Conservation (phyloP, 2,113 vertebrate species). For the Turnix velox region DNA sequence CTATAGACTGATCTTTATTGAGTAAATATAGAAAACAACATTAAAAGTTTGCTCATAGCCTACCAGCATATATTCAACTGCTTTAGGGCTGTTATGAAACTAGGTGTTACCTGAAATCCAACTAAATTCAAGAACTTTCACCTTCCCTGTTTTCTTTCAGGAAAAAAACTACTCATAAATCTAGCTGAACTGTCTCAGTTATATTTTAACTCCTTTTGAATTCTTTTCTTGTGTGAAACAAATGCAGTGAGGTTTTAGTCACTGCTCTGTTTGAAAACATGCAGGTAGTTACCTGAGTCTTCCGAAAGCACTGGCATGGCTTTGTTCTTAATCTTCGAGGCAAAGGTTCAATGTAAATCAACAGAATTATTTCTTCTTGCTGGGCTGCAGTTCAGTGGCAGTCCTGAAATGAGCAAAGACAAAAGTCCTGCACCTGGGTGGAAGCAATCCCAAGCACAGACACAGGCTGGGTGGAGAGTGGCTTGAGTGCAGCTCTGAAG, state of each 20-base stretch:
- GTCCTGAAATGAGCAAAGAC: conserved; percentile 15
- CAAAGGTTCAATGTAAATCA: neutral
- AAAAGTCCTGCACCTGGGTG: too few species aligned
- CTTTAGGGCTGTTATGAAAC: neutral
- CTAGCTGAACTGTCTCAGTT: neutral
- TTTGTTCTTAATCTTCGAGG: neutral
- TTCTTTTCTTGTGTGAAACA: neutral
- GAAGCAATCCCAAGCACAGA: too few species aligned
- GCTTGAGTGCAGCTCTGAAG: too few species aligned
- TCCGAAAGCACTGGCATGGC: conserved; percentile 86
- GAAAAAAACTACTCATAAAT: neutral
- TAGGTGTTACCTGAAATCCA: neutral
- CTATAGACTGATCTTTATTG: neutral
- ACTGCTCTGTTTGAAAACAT: neutral
- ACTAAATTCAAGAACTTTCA: neutral
- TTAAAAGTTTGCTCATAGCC: neutral
- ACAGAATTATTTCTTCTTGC: neutral
- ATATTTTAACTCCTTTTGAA: neutral
- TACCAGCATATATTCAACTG: neutral
- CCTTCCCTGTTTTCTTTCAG: neutral
- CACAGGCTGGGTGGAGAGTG: too few species aligned
- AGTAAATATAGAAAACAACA: fast-evolving
- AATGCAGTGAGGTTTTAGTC: neutral
- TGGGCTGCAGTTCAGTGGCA: neutral
- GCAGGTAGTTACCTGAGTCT: conserved; percentile 78